Evolutionary conservation across 2,888 invertebrate species (phyloP).

Genomic region (Pandemis heparana): DNA sequence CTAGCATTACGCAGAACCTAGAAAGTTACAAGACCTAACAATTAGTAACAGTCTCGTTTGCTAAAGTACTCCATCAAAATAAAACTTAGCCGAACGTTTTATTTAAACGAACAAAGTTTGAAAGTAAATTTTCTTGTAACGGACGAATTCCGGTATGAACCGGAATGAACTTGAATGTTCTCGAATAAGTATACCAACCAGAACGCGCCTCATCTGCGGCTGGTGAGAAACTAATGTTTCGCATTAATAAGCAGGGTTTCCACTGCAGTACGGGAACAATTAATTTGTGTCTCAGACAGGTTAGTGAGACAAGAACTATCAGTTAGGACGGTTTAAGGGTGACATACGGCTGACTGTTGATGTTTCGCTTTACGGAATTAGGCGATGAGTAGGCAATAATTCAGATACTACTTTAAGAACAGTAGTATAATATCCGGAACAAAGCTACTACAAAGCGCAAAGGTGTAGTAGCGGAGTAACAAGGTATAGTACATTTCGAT

Average conservation of each 20-base stretch:
- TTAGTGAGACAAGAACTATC: conserved; percentile 68
- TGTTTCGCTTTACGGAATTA: background rate
- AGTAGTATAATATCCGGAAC: no score
- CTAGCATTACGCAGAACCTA: conserved; percentile 1
- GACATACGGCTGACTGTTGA: conserved; percentile 35
- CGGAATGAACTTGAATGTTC: conserved; percentile 40
- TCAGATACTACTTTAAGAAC: background rate
- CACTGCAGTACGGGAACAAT: conserved; percentile 71
- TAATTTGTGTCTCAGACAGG: conserved; percentile 70
- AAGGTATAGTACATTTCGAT: no score
- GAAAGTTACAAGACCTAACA: conserved; percentile 15
- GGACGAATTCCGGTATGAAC: conserved; percentile 59
- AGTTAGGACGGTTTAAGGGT: conserved; percentile 57
- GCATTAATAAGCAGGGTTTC: conserved; percentile 80
- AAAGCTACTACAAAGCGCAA: no score
- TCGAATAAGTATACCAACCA: conserved; percentile 34
- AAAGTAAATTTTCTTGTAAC: conserved; percentile 71
- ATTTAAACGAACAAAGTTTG: conserved; percentile 64
- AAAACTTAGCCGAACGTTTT: conserved; percentile 23
- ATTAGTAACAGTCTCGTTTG: conserved; percentile 19
- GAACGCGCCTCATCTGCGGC: conserved; percentile 77
- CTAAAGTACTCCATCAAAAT: conserved; percentile 20
- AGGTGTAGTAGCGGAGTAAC: no score
- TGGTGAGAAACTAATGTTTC: conserved; percentile 74
- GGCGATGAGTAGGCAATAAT: background rate